phyloP scores from a whole-genome alignment of 2,113 vertebrate genomes.

The Leucoraja erinaceus region DNA sequence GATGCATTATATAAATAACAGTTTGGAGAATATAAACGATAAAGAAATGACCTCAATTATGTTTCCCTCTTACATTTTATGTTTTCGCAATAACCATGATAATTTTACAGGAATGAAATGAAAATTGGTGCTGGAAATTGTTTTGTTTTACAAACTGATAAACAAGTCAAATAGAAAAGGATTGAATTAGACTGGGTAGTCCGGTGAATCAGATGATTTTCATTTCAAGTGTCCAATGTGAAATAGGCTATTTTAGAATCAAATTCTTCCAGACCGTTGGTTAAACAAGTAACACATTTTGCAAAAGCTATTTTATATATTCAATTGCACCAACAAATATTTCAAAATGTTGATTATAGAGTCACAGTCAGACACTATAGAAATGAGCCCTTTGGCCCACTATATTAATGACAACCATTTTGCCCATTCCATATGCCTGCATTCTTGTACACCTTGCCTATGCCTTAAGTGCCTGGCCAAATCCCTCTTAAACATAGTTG shows the following conservation, averaged over 20 bases:
- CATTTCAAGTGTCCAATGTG: neutral
- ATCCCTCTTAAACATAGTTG: too few relatives aligned
- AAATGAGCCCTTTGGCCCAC: too few relatives aligned
- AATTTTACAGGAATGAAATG: neutral
- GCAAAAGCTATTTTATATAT: neutral
- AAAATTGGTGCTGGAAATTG: neutral
- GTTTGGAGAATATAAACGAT: slow-evolving; percentile 47
- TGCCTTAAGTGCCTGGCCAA: too few relatives aligned
- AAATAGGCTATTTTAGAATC: neutral
- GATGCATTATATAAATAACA: slow-evolving; percentile 49
- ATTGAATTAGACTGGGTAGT: neutral
- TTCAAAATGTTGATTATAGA: neutral
- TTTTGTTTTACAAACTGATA: neutral
- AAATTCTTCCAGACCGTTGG: neutral
- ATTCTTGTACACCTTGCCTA: too few relatives aligned
- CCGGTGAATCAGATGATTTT: neutral
- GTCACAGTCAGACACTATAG: too few relatives aligned
- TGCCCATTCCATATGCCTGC: too few relatives aligned
- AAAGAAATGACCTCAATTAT: slow-evolving; percentile 35
- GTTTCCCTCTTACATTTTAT: neutral
- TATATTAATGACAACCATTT: too few relatives aligned
- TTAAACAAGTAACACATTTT: neutral
- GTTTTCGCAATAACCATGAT: neutral
- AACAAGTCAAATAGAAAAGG: neutral
- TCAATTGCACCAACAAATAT: neutral